Evolutionary conservation across 2,797 vertebrate species (phyloP).

Genomic region (Arrhamphus sclerolepis): DNA sequence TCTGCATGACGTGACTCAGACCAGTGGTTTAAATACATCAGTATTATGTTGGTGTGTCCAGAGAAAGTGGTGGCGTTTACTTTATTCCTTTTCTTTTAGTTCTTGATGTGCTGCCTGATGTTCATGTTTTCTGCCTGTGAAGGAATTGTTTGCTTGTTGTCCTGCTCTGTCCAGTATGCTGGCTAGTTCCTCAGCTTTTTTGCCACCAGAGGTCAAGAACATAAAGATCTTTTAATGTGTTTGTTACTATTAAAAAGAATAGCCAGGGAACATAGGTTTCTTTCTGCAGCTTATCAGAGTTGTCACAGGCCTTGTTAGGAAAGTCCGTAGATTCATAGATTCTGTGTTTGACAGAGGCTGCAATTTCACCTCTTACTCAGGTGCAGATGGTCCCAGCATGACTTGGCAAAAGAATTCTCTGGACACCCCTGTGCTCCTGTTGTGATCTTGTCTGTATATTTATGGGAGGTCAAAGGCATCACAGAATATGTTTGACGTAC

Average conservation of each 20-base stretch:
- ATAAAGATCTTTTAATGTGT: not conserved
- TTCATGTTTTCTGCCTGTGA: constrained; percentile 28
- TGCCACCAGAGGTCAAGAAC: not conserved
- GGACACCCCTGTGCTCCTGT: constrained; percentile 13
- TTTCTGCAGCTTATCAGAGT: constrained; percentile 7
- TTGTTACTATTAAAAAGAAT: no score
- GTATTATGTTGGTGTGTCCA: constrained; percentile 37
- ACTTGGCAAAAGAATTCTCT: constrained; percentile 29
- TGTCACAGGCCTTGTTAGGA: constrained; percentile 5
- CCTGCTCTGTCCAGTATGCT: constrained; percentile 13
- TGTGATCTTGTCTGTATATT: constrained; percentile 22
- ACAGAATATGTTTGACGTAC: constrained; percentile 7
- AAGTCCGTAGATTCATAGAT: constrained; percentile 15
- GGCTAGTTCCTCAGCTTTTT: constrained; percentile 8
- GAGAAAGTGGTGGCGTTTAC: constrained; percentile 8
- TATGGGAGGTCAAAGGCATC: constrained; percentile 28
- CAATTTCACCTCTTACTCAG: constrained; percentile 25
- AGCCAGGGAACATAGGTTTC: not conserved
- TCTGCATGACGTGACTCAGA: constrained; percentile 59
- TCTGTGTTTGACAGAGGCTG: constrained; percentile 31
- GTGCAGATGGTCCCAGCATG: constrained; percentile 56
- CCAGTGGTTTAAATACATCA: constrained; percentile 10
- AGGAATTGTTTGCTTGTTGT: constrained; percentile 24
- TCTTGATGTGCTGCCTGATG: constrained; percentile 27
- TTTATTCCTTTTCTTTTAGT: constrained; percentile 12